Conservation (phyloP, 1,140 invertebrate genomes). For the Parapsyche elsis region DNA sequence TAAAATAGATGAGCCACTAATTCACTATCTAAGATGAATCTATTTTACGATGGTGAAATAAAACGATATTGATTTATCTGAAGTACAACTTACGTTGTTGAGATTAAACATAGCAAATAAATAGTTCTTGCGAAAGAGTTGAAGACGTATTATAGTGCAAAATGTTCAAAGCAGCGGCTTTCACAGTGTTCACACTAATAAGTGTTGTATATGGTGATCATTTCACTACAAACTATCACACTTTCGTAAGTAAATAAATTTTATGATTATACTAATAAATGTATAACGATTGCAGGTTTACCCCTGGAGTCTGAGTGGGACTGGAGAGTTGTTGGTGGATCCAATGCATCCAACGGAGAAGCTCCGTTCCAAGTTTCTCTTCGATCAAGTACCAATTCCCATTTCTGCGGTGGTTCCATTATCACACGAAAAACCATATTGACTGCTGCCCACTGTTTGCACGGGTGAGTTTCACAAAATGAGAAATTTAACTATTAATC, state of each 20-base stretch:
- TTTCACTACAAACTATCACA: too few relatives aligned
- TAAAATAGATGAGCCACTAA: too few relatives aligned
- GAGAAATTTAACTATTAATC: neutral
- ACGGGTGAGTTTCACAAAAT: conserved; percentile 57
- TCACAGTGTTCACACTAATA: neutral
- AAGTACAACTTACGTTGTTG: neutral
- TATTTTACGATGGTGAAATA: too few relatives aligned
- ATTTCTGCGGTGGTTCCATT: conserved; percentile 68
- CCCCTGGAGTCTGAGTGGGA: conserved; percentile 5
- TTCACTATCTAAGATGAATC: too few relatives aligned
- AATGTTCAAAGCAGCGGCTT: neutral
- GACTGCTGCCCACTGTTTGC: conserved; percentile 68
- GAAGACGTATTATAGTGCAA: neutral
- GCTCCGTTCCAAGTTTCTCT: conserved; percentile 65
- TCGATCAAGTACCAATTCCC: conserved; percentile 59
- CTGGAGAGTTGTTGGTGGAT: conserved; percentile 63
- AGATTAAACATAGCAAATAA: neutral
- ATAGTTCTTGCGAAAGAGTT: neutral
- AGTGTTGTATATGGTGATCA: neutral
- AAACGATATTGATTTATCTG: neutral
- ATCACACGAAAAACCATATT: conserved; percentile 63
- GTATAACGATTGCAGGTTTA: neutral
- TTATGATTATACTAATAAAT: too few relatives aligned
- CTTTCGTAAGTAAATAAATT: too few relatives aligned
- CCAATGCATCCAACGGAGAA: conserved; percentile 59